A percentile compares a stretch with the other conserved stretches of the same genome.
Conservation (phyloP, 2,113 vertebrate species). For the Myanophis thanlyinensis region DNA sequence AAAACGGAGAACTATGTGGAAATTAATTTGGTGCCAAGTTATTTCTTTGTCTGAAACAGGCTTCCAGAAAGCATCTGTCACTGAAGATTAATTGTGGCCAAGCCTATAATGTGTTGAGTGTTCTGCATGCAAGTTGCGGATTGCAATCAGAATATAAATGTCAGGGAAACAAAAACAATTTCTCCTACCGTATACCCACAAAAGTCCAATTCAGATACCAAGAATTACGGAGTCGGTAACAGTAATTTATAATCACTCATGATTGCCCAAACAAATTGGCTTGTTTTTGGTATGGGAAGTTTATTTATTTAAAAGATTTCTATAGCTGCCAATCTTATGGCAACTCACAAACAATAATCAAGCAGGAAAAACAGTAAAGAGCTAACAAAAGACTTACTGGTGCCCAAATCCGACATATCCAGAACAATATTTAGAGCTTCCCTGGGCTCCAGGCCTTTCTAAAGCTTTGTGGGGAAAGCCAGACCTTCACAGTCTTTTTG, state of each 20-base stretch:
- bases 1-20: conserved; percentile 63
- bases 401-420: neutral
- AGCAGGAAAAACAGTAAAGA: neutral
- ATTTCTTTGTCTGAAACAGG: conserved; percentile 62
- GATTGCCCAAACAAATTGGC: conserved; percentile 25
- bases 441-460: neutral
- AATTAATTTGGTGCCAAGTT: conserved; percentile 69
- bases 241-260: neutral
- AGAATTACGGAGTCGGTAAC: neutral
- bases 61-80: conserved; percentile 51
- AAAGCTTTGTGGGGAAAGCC: neutral
- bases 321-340: neutral
- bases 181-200: neutral
- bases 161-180: conserved; percentile 28
- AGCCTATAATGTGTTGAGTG: conserved; percentile 33
- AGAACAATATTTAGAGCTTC: neutral
- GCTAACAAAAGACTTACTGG: neutral
- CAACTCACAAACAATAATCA: neutral
- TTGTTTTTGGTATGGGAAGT: conserved; percentile 28
- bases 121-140: conserved; percentile 25
- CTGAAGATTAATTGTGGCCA: conserved; percentile 54
- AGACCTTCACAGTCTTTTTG: neutral
- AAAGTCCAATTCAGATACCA: neutral
- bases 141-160: conserved; percentile 38
- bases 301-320: neutral